Evolutionary conservation across 2,797 vertebrate genomes (phyloP).

Genomic region (Ciconia nigra): DNA sequence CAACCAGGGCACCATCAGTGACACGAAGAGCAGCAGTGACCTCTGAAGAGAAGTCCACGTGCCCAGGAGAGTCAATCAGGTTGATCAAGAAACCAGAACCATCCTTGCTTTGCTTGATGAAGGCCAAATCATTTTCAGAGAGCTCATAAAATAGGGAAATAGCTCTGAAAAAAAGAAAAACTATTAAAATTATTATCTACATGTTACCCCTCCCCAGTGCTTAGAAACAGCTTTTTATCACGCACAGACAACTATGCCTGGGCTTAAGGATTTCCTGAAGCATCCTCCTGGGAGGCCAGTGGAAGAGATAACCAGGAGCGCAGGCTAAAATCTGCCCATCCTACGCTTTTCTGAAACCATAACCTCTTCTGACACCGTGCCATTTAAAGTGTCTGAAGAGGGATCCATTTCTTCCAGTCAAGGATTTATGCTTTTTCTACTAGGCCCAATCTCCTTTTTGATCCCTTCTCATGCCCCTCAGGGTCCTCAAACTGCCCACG

Average conservation of each 20-base stretch:
- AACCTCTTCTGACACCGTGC: rapidly evolving
- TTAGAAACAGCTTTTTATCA: not conserved
- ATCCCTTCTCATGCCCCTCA: not conserved
- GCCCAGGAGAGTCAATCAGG: constrained; percentile 93
- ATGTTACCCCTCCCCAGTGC: rapidly evolving
- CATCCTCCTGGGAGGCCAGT: rapidly evolving
- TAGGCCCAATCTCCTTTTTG: not conserved
- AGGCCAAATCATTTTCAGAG: constrained; percentile 85
- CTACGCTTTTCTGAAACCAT: rapidly evolving
- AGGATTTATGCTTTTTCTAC: not conserved
- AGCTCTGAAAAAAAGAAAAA: constrained; percentile 72
- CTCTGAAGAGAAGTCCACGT: constrained; percentile 96
- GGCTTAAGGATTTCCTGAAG: not conserved
- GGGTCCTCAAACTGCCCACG: rapidly evolving
- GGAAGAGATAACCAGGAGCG: not conserved
- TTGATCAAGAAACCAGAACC: constrained; percentile 94
- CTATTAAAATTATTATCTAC: rapidly evolving
- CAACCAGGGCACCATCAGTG: constrained; percentile 93
- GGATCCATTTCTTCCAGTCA: rapidly evolving
- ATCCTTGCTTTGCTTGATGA: constrained; percentile 94
- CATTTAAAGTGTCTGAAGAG: rapidly evolving
- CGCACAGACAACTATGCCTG: rapidly evolving
- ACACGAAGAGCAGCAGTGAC: constrained; percentile 96
- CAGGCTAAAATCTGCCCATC: not conserved
- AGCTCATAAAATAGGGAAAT: constrained; percentile 94